phyloP scores from a whole-genome alignment of 1,140 invertebrate species.

The Caenorhabditis remanei region DNA sequence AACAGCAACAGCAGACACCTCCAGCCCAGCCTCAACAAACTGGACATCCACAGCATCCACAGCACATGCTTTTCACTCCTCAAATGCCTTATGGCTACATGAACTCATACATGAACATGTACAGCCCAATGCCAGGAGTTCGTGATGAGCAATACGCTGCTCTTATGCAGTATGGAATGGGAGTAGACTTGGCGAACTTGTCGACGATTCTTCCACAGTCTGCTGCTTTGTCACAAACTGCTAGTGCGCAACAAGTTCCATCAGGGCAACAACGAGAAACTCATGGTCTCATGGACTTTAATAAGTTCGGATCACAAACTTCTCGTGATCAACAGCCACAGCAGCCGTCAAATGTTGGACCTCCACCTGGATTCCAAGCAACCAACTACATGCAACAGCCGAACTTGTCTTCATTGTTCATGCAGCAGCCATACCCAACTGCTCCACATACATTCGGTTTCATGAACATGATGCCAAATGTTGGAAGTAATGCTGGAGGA shows the following conservation, averaged over 20 bases:
- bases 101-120: slow-evolving; percentile 57
- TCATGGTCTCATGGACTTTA: slow-evolving; percentile 53
- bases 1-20: slow-evolving; percentile 46
- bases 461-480: slow-evolving; percentile 58
- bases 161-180: slow-evolving; percentile 46
- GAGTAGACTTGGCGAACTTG: slow-evolving; percentile 42
- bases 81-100: slow-evolving; percentile 49
- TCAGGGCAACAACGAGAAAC: slow-evolving; percentile 45
- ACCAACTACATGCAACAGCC: slow-evolving; percentile 49
- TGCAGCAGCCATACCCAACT: slow-evolving; percentile 55
- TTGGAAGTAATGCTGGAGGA: slow-evolving; percentile 38
- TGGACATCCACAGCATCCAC: slow-evolving; percentile 51
- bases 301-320: slow-evolving; percentile 54
- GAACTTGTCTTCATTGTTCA: slow-evolving; percentile 40
- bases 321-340: slow-evolving; percentile 50
- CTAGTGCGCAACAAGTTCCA: slow-evolving; percentile 25
- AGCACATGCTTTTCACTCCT: slow-evolving; percentile 44
- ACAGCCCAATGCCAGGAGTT: slow-evolving; percentile 48
- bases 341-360: slow-evolving; percentile 51
- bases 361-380: slow-evolving; percentile 51
- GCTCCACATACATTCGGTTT: slow-evolving; percentile 25
- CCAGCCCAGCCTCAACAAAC: slow-evolving; percentile 22
- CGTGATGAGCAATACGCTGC: slow-evolving; percentile 46
- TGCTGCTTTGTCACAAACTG: not conserved
- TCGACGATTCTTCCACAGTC: slow-evolving; percentile 26